Conservation (phyloP, 2,797 vertebrate species). For the Urocyon cinereoargenteus region DNA sequence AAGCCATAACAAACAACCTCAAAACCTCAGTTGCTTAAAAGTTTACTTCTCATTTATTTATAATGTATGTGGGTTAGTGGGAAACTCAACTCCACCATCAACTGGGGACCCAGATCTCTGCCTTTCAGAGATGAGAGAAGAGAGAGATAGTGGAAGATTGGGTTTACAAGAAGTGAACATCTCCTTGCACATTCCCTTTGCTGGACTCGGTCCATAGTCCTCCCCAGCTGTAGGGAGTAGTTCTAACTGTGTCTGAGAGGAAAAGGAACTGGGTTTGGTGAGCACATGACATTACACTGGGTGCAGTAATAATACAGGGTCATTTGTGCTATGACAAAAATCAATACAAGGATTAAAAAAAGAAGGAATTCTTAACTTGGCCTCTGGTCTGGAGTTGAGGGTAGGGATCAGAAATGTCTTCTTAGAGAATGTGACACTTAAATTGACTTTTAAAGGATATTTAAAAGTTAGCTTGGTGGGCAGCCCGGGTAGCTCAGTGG, state of each 20-base stretch:
- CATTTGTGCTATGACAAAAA: conserved; percentile 19
- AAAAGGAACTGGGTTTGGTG: conserved; percentile 24
- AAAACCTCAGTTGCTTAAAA: background rate
- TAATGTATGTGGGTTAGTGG: background rate
- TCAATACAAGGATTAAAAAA: background rate
- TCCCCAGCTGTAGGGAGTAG: background rate
- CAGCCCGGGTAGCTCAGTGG: no score
- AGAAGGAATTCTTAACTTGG: conserved; percentile 8
- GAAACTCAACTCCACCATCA: background rate
- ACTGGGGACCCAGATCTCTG: background rate
- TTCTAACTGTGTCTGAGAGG: background rate
- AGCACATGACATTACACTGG: background rate
- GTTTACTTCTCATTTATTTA: conserved; percentile 14
- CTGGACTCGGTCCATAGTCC: background rate
- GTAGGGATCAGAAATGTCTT: conserved; percentile 1
- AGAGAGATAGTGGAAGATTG: background rate
- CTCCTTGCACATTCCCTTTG: background rate
- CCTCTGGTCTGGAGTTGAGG: background rate
- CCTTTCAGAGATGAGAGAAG: background rate
- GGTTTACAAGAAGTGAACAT: background rate
- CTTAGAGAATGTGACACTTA: background rate
- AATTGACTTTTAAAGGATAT: conserved; percentile 31
- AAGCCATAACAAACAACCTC: conserved; percentile 12
- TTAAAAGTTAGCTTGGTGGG: background rate
- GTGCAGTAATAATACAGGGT: background rate